A percentile compares a stretch with the other conserved stretches of the same genome.
These are phyloP conservation scores for Brachypodius melanocephalos DNA, from an alignment of 2,113 vertebrate genomes.

Conservation along the genomic window DNA sequence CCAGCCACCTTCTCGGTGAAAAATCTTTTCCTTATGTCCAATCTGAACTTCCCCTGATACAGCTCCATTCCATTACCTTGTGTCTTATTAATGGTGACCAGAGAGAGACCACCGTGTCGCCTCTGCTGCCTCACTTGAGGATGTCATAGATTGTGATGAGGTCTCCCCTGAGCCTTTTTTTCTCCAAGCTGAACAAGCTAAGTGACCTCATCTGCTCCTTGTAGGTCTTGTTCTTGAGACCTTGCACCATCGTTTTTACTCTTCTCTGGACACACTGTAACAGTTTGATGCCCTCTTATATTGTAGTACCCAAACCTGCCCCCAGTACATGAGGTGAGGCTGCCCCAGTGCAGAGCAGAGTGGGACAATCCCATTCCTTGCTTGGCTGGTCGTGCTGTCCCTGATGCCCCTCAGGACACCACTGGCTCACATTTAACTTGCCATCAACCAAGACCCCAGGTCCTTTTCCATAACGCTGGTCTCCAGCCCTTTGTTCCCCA, in stretches of 20 bases:
- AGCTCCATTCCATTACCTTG: not conserved
- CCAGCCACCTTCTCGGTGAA: not conserved
- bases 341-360: fast-evolving
- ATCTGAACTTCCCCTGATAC: not conserved
- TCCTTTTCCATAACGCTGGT: not conserved
- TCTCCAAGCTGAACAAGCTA: not conserved
- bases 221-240: not conserved
- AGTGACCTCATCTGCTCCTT: not conserved
- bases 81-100: not conserved
- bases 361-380: fast-evolving
- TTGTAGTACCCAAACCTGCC: too few species aligned
- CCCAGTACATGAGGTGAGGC: fast-evolving
- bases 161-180: not conserved
- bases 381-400: fast-evolving
- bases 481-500: not conserved
- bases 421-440: not conserved
- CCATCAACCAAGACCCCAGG: fast-evolving
- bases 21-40: not conserved
- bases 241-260: not conserved
- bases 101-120: not conserved
- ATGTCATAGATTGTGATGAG: not conserved
- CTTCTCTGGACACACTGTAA: not conserved
- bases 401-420: not conserved
- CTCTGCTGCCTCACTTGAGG: not conserved
- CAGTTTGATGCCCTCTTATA: not conserved